Conservation (phyloP, 2,113 vertebrate genomes). For the Hiodon alosoides region DNA sequence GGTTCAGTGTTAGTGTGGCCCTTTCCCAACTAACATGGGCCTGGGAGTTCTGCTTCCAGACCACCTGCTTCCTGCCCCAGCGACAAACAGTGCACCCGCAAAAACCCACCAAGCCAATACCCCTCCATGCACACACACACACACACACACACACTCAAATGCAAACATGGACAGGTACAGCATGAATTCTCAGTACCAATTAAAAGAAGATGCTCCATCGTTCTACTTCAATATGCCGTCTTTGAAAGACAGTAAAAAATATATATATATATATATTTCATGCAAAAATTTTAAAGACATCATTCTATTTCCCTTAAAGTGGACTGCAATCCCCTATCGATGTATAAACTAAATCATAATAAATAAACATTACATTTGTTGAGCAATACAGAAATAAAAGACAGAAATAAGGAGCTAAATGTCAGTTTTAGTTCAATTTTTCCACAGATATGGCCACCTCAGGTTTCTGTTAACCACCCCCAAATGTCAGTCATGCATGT, state of each 20-base stretch:
- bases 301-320: too few species aligned
- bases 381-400: neutral
- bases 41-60: conserved; percentile 17
- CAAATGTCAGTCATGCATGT: neutral
- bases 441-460: neutral
- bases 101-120: too few species aligned
- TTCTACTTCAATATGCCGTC: too few species aligned
- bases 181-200: neutral
- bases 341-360: too few species aligned
- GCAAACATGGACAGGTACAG: neutral
- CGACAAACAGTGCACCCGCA: neutral
- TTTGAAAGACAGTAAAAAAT: too few species aligned
- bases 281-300: too few species aligned
- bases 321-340: too few species aligned
- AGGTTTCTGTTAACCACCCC: neutral
- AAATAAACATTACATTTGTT: too few species aligned
- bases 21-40: conserved; percentile 22
- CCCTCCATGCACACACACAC: neutral
- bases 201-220: too few species aligned
- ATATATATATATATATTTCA: too few species aligned
- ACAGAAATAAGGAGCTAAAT: neutral
- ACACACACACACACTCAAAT: conserved; percentile 11
- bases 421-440: neutral
- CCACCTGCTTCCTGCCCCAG: conserved; percentile 29
- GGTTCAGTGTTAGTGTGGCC: conserved; percentile 12